Conservation (phyloP, 2,113 vertebrate genomes). For the Thamnaconus septentrionalis region DNA sequence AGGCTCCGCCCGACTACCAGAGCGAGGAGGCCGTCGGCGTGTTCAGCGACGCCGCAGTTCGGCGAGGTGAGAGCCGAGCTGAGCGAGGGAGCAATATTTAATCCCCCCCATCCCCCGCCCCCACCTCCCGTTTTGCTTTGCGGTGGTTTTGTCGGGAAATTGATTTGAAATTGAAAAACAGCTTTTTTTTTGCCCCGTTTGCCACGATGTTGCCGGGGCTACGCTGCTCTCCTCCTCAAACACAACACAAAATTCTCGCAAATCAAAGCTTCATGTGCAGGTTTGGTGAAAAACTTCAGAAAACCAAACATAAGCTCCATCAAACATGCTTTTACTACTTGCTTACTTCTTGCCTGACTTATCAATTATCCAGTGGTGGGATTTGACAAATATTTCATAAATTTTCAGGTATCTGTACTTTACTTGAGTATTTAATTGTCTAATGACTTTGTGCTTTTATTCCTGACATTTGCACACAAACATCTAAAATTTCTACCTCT, state of each 20-base stretch:
- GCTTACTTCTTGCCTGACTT: not conserved
- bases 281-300: constrained; percentile 18
- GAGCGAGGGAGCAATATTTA: constrained; percentile 11
- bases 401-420: no score
- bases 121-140: constrained; percentile 20
- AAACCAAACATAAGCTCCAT: not conserved
- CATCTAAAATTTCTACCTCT: no score
- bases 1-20: constrained; percentile 53
- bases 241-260: constrained; percentile 28
- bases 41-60: constrained; percentile 65
- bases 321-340: constrained; percentile 18
- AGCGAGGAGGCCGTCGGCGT: constrained; percentile 22
- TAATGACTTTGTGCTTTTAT: no score
- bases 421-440: no score
- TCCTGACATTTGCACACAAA: no score
- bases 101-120: not conserved
- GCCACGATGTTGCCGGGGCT: no score
- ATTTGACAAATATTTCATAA: no score
- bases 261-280: constrained; percentile 29
- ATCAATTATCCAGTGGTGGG: no score
- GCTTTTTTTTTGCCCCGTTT: not conserved
- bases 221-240: constrained; percentile 13
- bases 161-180: constrained; percentile 49
- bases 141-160: constrained; percentile 31
- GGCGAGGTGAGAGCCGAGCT: constrained; percentile 62